Evolutionary conservation across 2,113 vertebrate species (phyloP).

Genomic region (Chiloscyllium plagiosum): DNA sequence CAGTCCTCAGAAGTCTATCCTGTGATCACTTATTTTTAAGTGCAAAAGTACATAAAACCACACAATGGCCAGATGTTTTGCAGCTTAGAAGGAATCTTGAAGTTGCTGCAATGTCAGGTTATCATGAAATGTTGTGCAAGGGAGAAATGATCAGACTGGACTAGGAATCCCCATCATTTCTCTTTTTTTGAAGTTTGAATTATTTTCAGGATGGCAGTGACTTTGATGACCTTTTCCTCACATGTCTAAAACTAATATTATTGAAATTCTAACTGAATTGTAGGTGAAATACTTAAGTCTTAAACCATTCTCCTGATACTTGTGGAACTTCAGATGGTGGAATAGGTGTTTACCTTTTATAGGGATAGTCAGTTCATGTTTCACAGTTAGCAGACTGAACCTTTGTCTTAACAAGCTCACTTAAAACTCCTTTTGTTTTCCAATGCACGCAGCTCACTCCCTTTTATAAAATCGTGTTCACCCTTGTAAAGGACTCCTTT

Average conservation of each 20-base stretch:
- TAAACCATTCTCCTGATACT: neutral
- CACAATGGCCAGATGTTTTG: neutral
- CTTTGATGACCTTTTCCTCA: neutral
- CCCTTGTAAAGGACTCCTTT: neutral
- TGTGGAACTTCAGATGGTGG: neutral
- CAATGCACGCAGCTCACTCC: neutral
- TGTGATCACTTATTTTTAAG: neutral
- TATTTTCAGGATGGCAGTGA: neutral
- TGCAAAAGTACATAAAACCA: neutral
- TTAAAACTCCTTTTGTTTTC: neutral
- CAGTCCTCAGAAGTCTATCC: neutral
- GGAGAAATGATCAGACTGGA: too few relatives aligned
- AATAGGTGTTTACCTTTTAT: neutral
- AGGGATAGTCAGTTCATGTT: neutral
- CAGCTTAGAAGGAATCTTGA: neutral
- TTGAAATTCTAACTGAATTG: neutral
- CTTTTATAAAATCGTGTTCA: neutral
- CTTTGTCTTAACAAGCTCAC: neutral
- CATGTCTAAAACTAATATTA: neutral
- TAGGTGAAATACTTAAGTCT: neutral
- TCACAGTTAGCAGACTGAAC: neutral
- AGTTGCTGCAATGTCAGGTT: too few relatives aligned
- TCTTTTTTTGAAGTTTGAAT: neutral
- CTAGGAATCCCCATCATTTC: too few relatives aligned
- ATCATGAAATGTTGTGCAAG: too few relatives aligned